Evolutionary conservation across 2,888 invertebrate genomes (phyloP).

Genomic region (Dermolepida albohirtum): DNA sequence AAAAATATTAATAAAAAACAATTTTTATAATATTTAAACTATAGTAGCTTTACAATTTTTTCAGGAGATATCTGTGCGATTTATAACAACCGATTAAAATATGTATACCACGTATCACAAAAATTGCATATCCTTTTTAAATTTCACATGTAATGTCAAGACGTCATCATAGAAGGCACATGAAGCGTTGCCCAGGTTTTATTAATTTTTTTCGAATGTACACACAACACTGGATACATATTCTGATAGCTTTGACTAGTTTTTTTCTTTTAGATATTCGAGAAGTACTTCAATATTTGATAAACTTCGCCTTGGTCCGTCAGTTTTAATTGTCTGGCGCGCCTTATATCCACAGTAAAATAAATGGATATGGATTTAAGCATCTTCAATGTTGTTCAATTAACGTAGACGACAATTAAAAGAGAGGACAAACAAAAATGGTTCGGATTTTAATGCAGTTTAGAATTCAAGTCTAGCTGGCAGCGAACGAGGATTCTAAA

Average conservation of each 20-base stretch:
- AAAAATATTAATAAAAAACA: too few relatives aligned
- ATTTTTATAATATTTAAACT: too few relatives aligned
- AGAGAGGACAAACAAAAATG: conserved; percentile 8
- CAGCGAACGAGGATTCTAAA: too few relatives aligned
- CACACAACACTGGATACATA: conserved; percentile 30
- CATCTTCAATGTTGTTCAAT: conserved; percentile 6
- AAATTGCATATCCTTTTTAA: too few relatives aligned
- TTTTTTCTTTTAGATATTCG: conserved; percentile 1
- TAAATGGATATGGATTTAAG: conserved; percentile 1
- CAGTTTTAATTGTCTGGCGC: conserved; percentile 30
- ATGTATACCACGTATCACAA: too few relatives aligned
- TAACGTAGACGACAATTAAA: conserved; percentile 19
- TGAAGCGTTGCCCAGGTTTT: conserved; percentile 30
- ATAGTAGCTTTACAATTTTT: too few relatives aligned
- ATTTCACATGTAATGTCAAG: too few relatives aligned
- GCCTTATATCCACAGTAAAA: background rate
- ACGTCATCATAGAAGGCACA: conserved; percentile 37
- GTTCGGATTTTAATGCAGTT: conserved; percentile 3
- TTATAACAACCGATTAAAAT: too few relatives aligned
- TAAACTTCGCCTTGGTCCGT: conserved; percentile 7
- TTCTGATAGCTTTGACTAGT: conserved; percentile 30
- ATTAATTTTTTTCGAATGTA: conserved; percentile 17
- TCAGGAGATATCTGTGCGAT: too few relatives aligned
- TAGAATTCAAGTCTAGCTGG: background rate
- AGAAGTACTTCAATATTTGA: conserved; percentile 10